These are phyloP conservation scores for Bovichtus variegatus DNA, from an alignment of 2,797 vertebrate species.

Conservation along the genomic window DNA sequence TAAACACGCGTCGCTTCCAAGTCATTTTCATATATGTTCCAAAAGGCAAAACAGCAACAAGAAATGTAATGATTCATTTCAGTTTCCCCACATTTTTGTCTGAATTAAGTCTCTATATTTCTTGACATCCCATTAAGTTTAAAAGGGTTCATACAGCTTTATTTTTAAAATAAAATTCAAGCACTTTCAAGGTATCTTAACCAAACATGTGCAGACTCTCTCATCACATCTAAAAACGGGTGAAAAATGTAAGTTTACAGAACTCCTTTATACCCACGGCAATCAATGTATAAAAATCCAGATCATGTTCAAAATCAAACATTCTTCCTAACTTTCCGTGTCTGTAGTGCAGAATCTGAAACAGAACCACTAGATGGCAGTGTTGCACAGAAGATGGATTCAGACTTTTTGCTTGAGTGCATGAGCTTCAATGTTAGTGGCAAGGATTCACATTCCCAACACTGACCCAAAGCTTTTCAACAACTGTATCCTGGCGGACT, in stretches of 20 bases:
- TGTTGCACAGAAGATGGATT: not conserved
- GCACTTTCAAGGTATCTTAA: too few species aligned
- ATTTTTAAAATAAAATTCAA: too few species aligned
- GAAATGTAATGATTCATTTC: not conserved
- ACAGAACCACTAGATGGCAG: constrained; percentile 47
- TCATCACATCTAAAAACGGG: too few species aligned
- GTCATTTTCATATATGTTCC: not conserved
- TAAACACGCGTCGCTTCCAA: not conserved
- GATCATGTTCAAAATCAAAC: too few species aligned
- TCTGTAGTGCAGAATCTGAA: too few species aligned
- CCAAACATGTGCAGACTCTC: too few species aligned
- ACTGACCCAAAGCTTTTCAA: not conserved
- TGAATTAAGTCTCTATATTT: not conserved
- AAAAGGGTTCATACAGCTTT: too few species aligned
- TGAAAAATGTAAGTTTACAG: too few species aligned
- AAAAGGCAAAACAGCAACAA: not conserved
- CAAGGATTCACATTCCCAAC: not conserved
- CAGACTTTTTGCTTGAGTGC: not conserved
- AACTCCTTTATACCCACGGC: too few species aligned
- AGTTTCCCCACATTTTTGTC: not conserved
- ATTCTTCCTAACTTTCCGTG: too few species aligned
- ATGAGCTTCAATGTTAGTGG: not conserved
- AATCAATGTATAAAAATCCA: too few species aligned
- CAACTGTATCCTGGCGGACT: constrained; percentile 17
- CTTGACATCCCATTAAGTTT: not conserved